Percentiles rank a stretch among this genome's conserved stretches.
These are phyloP conservation scores for Psammodynastes pulverulentus DNA, from an alignment of 2,113 vertebrate species.

Conservation along the genomic window DNA sequence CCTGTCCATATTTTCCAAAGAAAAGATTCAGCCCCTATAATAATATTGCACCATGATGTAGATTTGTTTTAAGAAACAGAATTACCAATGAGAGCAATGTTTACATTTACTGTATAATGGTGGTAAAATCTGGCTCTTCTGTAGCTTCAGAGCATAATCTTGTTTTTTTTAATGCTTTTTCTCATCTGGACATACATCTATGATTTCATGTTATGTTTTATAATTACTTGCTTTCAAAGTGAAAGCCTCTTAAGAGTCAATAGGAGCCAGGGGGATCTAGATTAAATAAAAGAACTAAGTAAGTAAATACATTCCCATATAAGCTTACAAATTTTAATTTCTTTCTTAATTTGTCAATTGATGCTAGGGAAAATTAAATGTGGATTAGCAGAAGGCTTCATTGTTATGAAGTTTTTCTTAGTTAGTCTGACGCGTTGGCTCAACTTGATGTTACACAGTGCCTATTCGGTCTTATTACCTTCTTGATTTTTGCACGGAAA, in stretches of 20 bases:
- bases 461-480: not conserved
- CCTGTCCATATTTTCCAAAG: not conserved
- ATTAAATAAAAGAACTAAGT: not conserved
- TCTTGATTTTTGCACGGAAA: not conserved
- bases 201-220: not conserved
- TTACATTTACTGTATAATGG: not conserved
- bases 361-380: not conserved
- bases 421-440: not conserved
- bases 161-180: not conserved
- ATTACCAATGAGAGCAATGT: not conserved
- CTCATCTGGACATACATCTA: not conserved
- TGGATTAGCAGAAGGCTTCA: not conserved
- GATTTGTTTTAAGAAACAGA: not conserved
- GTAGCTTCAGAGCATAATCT: not conserved
- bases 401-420: not conserved
- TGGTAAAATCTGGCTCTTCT: not conserved
- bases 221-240: not conserved
- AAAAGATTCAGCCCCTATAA: not conserved
- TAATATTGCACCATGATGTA: not conserved
- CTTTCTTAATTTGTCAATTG: not conserved
- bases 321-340: not conserved
- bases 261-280: not conserved
- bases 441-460: not conserved
- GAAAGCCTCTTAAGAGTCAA: not conserved
- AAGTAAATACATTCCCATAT: not conserved